Evolutionary conservation across 2,888 invertebrate species (phyloP), one percentile per base, ranked within the genome.

Genomic region (Dione vanillae): DNA sequence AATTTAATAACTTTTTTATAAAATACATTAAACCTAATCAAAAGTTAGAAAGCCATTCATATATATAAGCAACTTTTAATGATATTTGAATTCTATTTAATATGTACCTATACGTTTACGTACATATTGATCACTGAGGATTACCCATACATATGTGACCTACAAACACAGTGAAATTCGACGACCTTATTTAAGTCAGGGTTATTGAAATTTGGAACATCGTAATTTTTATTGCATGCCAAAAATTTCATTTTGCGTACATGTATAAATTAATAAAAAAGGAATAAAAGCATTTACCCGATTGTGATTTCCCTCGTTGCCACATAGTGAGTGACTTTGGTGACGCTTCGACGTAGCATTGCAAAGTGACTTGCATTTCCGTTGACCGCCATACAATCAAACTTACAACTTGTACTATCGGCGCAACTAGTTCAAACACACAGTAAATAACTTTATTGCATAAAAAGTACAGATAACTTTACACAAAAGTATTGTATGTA

Each of bases 261-360:
- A 61, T 27, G 45, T 45, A 27, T 20, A 61, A 61, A 59, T 59
- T 59, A 45, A 27, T 20, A 41, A 41, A 54, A 19, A 62, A 37
- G 27, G 47, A 45, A 54, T 19, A 73, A 71, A 74, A 51, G 45
- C 54, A 40, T 45, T 51, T 75, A 77, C 77, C 77, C 49, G 74
- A 67, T 59, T 84, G 85, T 11, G 89, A 84, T 76, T 89, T 91
- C 52, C 90, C 91, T 11, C 89, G 82, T 71, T 92, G 92, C 98
- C 98, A 98, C 76, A 96, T 96, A 87, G 96, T 97, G 86, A 97
- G 95, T 41, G 97, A 96, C 84, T 95, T 96, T 45, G 98, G 97
- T 68, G 97, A 97, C 12, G 97, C 97, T 86, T 98, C 98, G 37
- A 97, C 96, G 89, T 96, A 95, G 88, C 98, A 98, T 84, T 97